A percentile compares a stretch with the other conserved stretches of the same genome.
Conservation (phyloP, 2,797 vertebrate species). For the Adrianichthys oophorus region DNA sequence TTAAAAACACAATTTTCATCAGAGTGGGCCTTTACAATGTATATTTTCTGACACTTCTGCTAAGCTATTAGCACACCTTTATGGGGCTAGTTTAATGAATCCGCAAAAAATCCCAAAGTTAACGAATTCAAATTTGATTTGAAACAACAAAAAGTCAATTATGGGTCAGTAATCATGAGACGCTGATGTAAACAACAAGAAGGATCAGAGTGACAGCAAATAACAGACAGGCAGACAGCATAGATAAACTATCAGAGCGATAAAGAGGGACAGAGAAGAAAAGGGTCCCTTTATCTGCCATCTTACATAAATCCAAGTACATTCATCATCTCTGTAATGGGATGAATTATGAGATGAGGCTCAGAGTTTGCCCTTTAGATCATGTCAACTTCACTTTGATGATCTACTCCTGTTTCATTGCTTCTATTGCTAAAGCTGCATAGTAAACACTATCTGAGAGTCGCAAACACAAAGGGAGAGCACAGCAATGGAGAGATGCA, state of each 20-base stretch:
- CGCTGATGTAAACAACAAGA: slow-evolving; percentile 6
- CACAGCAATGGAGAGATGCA: neutral
- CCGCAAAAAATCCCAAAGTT: too few relatives aligned
- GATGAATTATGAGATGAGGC: slow-evolving; percentile 20
- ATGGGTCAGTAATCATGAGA: too few relatives aligned
- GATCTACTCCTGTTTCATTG: neutral
- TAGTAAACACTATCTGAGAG: neutral
- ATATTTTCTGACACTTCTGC: too few relatives aligned
- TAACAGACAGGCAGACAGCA: slow-evolving; percentile 4
- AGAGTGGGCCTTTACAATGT: too few relatives aligned
- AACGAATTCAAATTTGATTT: too few relatives aligned
- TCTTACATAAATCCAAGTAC: slow-evolving; percentile 16
- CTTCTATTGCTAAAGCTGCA: slow-evolving; percentile 2
- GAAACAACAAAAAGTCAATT: too few relatives aligned
- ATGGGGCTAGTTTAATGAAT: too few relatives aligned
- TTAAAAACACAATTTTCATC: too few relatives aligned
- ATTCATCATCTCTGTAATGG: slow-evolving; percentile 29
- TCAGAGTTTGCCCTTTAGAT: slow-evolving; percentile 17
- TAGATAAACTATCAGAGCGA: slow-evolving; percentile 14
- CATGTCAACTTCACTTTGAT: slow-evolving; percentile 7
- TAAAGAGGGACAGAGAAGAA: slow-evolving; percentile 4
- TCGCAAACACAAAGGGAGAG: neutral
- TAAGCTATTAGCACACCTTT: too few relatives aligned
- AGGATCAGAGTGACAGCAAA: slow-evolving; percentile 13
- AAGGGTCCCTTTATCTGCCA: slow-evolving; percentile 19